A percentile compares a stretch with the other conserved stretches of the same genome.
Evolutionary conservation across 2,888 invertebrate genomes (phyloP).

Genomic region (Limenitis camilla): DNA sequence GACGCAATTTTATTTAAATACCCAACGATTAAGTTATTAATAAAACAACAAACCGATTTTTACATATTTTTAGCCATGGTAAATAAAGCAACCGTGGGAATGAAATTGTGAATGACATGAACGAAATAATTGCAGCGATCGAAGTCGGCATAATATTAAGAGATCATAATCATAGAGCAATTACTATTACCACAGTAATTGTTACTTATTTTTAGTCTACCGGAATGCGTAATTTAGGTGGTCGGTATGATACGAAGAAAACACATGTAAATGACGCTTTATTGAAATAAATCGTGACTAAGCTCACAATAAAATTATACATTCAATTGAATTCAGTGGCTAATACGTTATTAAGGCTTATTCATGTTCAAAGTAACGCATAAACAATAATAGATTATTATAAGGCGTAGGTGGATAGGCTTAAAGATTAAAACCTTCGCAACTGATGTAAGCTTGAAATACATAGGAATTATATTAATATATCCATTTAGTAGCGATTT

Average conservation of each 20-base stretch:
- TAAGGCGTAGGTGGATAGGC: conserved; percentile 27
- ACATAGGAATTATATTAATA: conserved; percentile 12
- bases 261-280: conserved; percentile 32
- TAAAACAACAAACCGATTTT: too few species aligned
- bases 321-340: conserved; percentile 46
- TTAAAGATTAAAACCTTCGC: conserved; percentile 22
- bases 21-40: too few species aligned
- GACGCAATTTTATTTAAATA: too few species aligned
- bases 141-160: conserved; percentile 31
- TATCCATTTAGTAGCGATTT: conserved; percentile 3
- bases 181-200: conserved; percentile 44
- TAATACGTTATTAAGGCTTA: conserved; percentile 50
- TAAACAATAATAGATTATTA: conserved; percentile 30
- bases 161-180: conserved; percentile 49
- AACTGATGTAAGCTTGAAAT: conserved; percentile 18
- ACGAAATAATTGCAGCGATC: too few species aligned
- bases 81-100: conserved; percentile 8
- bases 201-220: conserved; percentile 45
- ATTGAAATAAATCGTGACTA: conserved; percentile 58
- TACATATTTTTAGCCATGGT: too few species aligned
- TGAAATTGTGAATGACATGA: neutral
- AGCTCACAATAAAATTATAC: conserved; percentile 50
- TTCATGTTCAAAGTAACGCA: conserved; percentile 39
- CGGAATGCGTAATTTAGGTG: conserved; percentile 34
- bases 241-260: conserved; percentile 22